These are phyloP conservation scores for human DNA, from an alignment of 2,113 vertebrate genomes.

Conservation along the genomic window GRCh38 chr4:126318501-126319000, in stretches of 20 bases:
- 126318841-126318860: neutral
- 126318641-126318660: neutral
- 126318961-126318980: neutral
- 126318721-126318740: neutral
- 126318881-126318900: neutral
- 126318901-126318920: neutral
- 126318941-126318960: neutral
- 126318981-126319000: neutral
- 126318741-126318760: neutral
- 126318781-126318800: constrained; percentile 12
- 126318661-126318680: neutral
- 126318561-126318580: constrained; percentile 67
- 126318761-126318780: neutral
- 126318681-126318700: constrained; percentile 31
- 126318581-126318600: constrained; percentile 72
- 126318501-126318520: neutral
- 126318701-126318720: constrained; percentile 21
- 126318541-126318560: constrained; percentile 49
- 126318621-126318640: constrained; percentile 53
- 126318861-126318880: neutral
- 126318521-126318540: constrained; percentile 58
- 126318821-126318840: neutral
- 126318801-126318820: neutral
- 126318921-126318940: neutral
- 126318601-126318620: constrained; percentile 42